phyloP scores from a whole-genome alignment of 2,888 invertebrate species.

The Nephrotoma guestfalica region DNA sequence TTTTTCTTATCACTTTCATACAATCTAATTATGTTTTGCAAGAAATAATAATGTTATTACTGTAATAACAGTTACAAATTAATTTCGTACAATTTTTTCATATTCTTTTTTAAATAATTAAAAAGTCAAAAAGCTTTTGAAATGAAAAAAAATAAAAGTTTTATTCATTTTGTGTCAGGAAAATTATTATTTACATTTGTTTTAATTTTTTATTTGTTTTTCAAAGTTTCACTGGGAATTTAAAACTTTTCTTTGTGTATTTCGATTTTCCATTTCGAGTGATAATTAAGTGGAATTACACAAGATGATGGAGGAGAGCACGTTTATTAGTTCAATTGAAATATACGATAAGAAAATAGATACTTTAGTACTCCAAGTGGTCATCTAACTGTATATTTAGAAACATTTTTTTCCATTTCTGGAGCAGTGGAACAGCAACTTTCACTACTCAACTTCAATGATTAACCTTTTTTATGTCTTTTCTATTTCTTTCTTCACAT shows the following conservation, averaged over 20 bases:
- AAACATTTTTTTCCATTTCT: too few relatives aligned
- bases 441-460: too few relatives aligned
- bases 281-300: neutral
- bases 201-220: neutral
- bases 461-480: too few relatives aligned
- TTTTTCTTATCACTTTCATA: neutral
- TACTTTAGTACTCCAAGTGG: too few relatives aligned
- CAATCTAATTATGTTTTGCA: neutral
- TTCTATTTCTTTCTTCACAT: too few relatives aligned
- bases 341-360: too few relatives aligned
- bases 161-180: neutral
- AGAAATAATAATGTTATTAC: neutral
- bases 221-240: neutral
- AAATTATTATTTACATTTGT: neutral
- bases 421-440: too few relatives aligned
- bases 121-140: neutral
- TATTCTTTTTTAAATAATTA: neutral
- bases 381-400: too few relatives aligned
- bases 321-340: neutral
- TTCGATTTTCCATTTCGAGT: neutral
- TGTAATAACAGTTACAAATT: neutral
- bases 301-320: neutral
- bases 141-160: neutral
- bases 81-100: neutral
- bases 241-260: neutral